Evolutionary conservation across 2,888 invertebrate genomes (phyloP), one percentile per base, ranked within the genome.

Genomic region (Dichetophora obliterata): DNA sequence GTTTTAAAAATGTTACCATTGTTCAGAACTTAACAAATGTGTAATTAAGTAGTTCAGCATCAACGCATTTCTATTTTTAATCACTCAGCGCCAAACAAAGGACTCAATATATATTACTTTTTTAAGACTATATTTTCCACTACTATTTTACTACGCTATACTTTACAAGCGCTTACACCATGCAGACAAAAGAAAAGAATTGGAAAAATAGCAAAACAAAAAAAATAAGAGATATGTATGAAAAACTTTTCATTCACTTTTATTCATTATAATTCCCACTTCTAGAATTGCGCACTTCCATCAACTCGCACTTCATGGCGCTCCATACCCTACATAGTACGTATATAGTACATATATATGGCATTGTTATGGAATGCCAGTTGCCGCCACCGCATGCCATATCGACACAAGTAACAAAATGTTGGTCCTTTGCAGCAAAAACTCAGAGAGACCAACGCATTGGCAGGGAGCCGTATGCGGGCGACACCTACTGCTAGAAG

Each of bases 31-130:
- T 50, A 27, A 68, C 50, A 24, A 68, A 68, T 68, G 22, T 19
- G 27, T 31, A 59, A 50, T 24, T 68, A 19, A 66, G 66, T 66
- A 66, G 19, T 22, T 66, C 66, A 22, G 43, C 66, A 66, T 48
- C 27, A 50, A 24, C 48, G 24, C 68, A 48, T 68, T 68, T 68
- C 27, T 24, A 68, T 50, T 68, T 68, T 68, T 68, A 68, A 68
- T 68, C 27, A 68, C 68, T 68, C 68, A 68, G 50, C 48, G 50
- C 24, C 68, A 48, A 68, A 48, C 68, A 68, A 68, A 27, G 11
- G 50, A 50, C 27, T 24, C 43, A 11, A 43, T 43, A 43, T 43
- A 43, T 43, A 11, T 43, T 43, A 43, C 43, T 11, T 11, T 43
- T 43, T 43, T 37, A 37, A 37, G 8, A 37, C 37, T 37, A 37